Evolutionary conservation across 2,888 invertebrate species (phyloP), one percentile per base, ranked within the genome.

Genomic region (Mesoligia furuncula): DNA sequence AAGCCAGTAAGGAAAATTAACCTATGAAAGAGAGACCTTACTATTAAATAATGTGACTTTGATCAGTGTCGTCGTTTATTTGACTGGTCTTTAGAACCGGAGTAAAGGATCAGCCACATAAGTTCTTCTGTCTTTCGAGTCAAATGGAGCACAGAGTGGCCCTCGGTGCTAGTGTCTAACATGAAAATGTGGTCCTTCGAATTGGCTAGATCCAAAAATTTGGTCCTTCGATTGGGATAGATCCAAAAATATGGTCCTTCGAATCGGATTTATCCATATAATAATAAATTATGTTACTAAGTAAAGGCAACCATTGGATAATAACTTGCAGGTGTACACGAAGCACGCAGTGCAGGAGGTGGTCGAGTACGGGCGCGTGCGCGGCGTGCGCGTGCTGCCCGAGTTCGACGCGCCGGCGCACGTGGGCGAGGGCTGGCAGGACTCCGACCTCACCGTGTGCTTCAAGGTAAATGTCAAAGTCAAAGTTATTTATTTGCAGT

Each of bases 381-480:
- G 98, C 68, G 99, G 99, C 0, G 98, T 99, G 74, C 97, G 99
- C 62, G 98, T 99, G 17, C 92, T 99, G 90, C 99, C 99, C 0
- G 99, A 99, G 96, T 98, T 99, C 90, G 99, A 99, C 93, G 98
- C 98, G 74, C 99, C 99, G 0, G 98, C 99, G 80, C 99, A 99
- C 92, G 98, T 98, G 24, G 98, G 98, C 66, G 98, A 98, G 92
- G 98, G 98, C 42, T 98, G 98, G 98, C 98, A 98, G 93, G 97
- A 97, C 83, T 97, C 97, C 67, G 97, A 96, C 74, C 97, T 98
- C 89, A 97, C 98, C 3, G 97, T 97, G 36, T 98, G 98, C 93
- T 97, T 98, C 88, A 97, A 98, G 93, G 95, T 96, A 31, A 61
- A 61, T 17, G 59, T 17, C 59, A 91, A 20, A 62, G 59, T 15